Conservation (phyloP, 2,888 invertebrate species). For the Trichopoda pennipes region DNA sequence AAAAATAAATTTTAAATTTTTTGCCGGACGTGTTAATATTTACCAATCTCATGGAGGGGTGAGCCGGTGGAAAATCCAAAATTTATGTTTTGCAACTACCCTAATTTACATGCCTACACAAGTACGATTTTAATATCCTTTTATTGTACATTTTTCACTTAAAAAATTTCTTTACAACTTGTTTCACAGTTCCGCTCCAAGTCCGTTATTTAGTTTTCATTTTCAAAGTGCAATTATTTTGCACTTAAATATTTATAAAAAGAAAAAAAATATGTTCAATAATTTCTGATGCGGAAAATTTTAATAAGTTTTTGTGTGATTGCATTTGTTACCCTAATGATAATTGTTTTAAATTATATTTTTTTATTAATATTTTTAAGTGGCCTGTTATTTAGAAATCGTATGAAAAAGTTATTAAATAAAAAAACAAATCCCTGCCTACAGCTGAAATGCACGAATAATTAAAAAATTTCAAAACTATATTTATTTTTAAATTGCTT, state of each 20-base stretch:
- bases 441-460: too few relatives aligned
- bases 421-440: too few relatives aligned
- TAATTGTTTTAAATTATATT: conserved; percentile 44
- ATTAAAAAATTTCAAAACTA: not conserved
- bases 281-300: conserved; percentile 67
- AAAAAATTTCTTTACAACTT: not conserved
- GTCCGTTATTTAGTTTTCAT: conserved; percentile 42
- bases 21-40: too few relatives aligned
- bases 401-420: too few relatives aligned
- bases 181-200: conserved; percentile 47
- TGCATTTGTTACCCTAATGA: conserved; percentile 45
- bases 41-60: too few relatives aligned
- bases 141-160: too few relatives aligned
- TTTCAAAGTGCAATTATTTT: conserved; percentile 40
- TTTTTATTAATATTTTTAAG: too few relatives aligned
- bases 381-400: too few relatives aligned
- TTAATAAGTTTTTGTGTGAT: conserved; percentile 66
- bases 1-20: too few relatives aligned
- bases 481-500: not conserved
- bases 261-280: conserved; percentile 48
- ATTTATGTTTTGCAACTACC: too few relatives aligned
- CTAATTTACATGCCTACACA: not conserved
- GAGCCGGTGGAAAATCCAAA: too few relatives aligned
- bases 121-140: too few relatives aligned
- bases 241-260: not conserved